Conservation (phyloP, 1,140 invertebrate genomes). For the Elymnias hypermnestra region DNA sequence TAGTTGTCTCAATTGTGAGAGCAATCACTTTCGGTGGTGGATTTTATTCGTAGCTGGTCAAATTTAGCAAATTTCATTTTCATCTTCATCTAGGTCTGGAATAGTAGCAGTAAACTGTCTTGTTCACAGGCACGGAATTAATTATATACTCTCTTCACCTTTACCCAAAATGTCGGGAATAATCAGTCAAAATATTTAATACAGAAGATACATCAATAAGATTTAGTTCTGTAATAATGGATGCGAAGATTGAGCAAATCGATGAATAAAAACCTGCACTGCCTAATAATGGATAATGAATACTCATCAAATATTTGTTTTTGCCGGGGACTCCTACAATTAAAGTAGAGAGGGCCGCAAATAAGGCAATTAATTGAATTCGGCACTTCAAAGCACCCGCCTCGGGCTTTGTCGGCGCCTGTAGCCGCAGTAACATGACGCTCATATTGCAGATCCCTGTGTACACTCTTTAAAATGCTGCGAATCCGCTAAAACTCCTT, state of each 20-base stretch:
- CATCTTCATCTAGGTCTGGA: too few species aligned
- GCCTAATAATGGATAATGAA: conserved; percentile 66
- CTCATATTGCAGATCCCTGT: conserved; percentile 43
- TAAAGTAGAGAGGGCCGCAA: conserved; percentile 46
- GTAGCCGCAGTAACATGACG: conserved; percentile 48
- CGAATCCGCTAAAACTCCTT: conserved; percentile 40
- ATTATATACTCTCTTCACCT: too few species aligned
- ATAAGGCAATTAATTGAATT: conserved; percentile 74
- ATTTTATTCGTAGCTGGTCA: too few species aligned
- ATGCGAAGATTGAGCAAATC: conserved; percentile 1
- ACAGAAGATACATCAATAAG: too few species aligned
- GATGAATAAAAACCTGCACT: conserved; percentile 31
- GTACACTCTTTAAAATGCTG: conserved; percentile 21
- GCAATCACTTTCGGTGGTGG: too few species aligned
- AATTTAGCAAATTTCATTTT: too few species aligned
- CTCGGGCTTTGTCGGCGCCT: conserved; percentile 65
- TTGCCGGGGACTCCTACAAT: conserved; percentile 58
- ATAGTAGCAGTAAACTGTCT: too few species aligned
- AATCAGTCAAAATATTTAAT: too few species aligned
- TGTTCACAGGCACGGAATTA: too few species aligned
- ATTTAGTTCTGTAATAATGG: not conserved
- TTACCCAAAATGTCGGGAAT: too few species aligned
- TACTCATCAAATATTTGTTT: conserved; percentile 68
- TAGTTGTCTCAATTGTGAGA: too few species aligned
- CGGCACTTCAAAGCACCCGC: conserved; percentile 64